Evolutionary conservation across 1,140 invertebrate species (phyloP).

Genomic region (Saccostrea cuccullata): DNA sequence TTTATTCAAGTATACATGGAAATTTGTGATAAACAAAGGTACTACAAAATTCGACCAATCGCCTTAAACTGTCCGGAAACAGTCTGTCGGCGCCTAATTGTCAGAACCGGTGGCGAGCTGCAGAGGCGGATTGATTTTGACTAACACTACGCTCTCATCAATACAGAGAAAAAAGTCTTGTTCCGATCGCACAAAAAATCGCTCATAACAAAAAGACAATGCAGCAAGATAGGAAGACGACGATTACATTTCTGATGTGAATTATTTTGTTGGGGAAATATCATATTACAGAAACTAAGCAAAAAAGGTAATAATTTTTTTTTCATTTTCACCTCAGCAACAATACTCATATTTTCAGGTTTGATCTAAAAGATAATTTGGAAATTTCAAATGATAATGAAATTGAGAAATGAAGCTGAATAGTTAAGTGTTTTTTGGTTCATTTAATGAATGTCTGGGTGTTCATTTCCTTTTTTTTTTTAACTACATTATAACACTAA

Average conservation of each 20-base stretch:
- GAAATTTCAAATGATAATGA: background rate
- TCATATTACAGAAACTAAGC: background rate
- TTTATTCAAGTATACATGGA: background rate
- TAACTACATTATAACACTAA: too few relatives aligned
- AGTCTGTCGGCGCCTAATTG: constrained; percentile 11
- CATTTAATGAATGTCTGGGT: too few relatives aligned
- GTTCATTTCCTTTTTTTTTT: too few relatives aligned
- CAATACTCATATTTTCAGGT: background rate
- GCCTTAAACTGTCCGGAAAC: background rate
- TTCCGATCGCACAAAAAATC: background rate
- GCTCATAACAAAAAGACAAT: constrained; percentile 8
- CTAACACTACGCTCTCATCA: background rate
- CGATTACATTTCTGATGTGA: background rate
- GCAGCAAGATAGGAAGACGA: background rate
- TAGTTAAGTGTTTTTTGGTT: too few relatives aligned
- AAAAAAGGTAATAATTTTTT: background rate
- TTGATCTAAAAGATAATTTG: background rate
- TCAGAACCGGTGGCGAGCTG: constrained; percentile 12
- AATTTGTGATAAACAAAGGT: background rate
- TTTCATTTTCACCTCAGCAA: background rate
- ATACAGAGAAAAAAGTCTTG: background rate
- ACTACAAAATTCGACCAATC: background rate
- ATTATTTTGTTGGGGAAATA: background rate
- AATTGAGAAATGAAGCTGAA: too few relatives aligned
- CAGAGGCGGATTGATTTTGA: constrained; percentile 32